These are phyloP conservation scores for Meriones unguiculatus DNA, from an alignment of 2,113 vertebrate species.

Conservation along the genomic window DNA sequence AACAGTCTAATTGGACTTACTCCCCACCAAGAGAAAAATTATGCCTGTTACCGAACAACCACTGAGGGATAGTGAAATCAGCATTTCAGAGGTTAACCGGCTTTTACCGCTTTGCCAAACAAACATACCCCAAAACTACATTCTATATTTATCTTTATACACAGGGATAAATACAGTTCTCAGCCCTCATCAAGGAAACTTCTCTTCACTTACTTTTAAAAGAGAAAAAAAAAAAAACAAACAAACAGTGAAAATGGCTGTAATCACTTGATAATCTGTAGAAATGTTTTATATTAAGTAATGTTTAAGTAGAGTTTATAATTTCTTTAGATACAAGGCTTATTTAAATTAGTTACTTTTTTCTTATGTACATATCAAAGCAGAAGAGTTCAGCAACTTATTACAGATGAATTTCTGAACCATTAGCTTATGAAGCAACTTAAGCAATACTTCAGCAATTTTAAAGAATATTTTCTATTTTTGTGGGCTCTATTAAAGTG, in stretches of 20 bases:
- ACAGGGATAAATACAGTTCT: background rate
- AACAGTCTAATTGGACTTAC: background rate
- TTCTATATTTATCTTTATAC: background rate
- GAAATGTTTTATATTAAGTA: constrained; percentile 19
- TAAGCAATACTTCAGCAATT: constrained; percentile 30
- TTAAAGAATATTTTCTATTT: background rate
- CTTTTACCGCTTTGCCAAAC: background rate
- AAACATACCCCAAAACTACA: background rate
- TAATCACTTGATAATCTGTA: background rate
- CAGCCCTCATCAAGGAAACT: background rate
- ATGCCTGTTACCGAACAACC: background rate
- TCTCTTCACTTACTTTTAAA: constrained; percentile 27
- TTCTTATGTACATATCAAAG: background rate
- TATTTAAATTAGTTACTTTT: background rate
- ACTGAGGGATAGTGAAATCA: background rate
- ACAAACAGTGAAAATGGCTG: background rate
- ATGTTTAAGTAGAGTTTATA: background rate
- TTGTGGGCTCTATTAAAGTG: background rate
- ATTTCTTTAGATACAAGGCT: background rate
- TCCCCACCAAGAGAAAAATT: background rate
- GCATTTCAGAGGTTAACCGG: background rate
- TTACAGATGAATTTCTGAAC: background rate
- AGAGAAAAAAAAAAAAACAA: background rate
- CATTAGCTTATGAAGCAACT: background rate
- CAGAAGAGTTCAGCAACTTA: background rate